Evolutionary conservation across 2,888 invertebrate species (phyloP).

Genomic region (Acanthosepion pharaonis): DNA sequence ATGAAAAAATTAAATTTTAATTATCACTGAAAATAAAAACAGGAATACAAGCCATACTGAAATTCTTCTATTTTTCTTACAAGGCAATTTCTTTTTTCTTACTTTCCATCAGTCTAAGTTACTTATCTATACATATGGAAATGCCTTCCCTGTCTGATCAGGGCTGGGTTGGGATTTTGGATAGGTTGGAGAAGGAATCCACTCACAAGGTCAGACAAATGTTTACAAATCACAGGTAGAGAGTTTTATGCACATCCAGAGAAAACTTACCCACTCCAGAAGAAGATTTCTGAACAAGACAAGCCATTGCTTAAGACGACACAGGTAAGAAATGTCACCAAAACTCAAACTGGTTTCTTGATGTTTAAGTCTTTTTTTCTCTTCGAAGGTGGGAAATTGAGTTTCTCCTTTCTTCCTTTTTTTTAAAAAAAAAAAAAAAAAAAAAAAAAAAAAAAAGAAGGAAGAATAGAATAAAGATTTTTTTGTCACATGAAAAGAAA

Average conservation of each 20-base stretch:
- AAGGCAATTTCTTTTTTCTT: too few species aligned
- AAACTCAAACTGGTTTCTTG: neutral
- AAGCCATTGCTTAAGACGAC: slow-evolving; percentile 36
- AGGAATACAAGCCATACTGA: too few species aligned
- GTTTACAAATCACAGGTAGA: slow-evolving; percentile 35
- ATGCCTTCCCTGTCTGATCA: neutral
- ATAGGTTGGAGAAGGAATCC: neutral
- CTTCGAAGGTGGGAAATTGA: neutral
- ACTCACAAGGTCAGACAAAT: neutral
- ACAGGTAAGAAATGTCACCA: slow-evolving; percentile 40
- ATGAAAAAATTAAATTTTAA: too few species aligned
- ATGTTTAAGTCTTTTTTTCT: neutral
- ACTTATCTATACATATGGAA: too few species aligned
- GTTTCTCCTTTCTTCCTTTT: neutral
- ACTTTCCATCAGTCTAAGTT: too few species aligned
- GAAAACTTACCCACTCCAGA: slow-evolving; percentile 46
- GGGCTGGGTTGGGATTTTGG: neutral
- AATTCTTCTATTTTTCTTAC: too few species aligned
- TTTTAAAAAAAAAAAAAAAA: neutral
- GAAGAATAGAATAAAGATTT: neutral
- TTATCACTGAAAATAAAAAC: too few species aligned
- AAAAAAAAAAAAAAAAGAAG: neutral
- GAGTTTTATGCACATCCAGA: slow-evolving; percentile 17
- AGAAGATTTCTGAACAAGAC: slow-evolving; percentile 44
- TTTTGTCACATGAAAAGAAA: neutral